Conservation (phyloP, 2,888 invertebrate species). For the Sialis fuliginosa region DNA sequence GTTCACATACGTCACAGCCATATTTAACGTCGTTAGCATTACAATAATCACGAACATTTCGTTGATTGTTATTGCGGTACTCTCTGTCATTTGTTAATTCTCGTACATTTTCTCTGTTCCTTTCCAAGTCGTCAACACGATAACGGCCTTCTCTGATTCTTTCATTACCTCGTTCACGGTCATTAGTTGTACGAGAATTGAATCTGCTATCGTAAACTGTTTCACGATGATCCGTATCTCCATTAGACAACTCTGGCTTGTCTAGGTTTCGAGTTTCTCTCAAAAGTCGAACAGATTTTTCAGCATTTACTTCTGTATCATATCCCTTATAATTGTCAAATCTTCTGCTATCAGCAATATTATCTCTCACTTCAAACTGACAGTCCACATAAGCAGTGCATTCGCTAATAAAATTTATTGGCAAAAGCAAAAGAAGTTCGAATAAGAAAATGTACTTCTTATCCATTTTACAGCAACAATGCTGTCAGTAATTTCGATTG, state of each 20-base stretch:
- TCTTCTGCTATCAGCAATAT: neutral
- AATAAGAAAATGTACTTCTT: neutral
- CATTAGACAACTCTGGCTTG: neutral
- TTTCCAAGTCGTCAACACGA: neutral
- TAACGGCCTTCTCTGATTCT: neutral
- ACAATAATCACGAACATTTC: neutral
- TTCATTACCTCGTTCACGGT: neutral
- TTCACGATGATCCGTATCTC: slow-evolving; percentile 2
- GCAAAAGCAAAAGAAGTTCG: neutral
- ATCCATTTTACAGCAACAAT: neutral
- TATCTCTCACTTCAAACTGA: neutral
- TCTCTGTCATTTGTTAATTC: neutral
- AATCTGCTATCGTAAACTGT: slow-evolving; percentile 5
- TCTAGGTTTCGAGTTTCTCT: neutral
- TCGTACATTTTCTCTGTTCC: neutral
- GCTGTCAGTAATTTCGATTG: neutral
- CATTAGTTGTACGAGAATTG: slow-evolving; percentile 6
- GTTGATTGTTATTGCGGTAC: neutral
- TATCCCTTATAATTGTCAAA: neutral
- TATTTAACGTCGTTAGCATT: neutral
- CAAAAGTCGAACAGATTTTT: neutral
- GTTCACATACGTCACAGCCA: neutral
- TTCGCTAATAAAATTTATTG: neutral
- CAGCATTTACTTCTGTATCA: neutral
- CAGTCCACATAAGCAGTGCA: neutral